Conservation (phyloP, 2,888 invertebrate genomes). For the Pomacea canaliculata region DNA sequence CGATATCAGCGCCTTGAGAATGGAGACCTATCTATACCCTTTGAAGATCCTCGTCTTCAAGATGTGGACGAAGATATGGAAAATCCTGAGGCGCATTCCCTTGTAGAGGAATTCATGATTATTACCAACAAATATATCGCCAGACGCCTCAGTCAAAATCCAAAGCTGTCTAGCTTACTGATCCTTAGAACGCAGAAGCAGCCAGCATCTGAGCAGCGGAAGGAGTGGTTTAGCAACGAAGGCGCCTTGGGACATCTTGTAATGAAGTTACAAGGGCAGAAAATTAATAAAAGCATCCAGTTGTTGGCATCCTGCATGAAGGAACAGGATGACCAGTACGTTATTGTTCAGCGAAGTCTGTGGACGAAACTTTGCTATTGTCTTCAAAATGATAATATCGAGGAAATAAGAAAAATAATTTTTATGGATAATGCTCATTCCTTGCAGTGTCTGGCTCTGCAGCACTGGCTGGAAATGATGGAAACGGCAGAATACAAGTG, state of each 20-base stretch:
- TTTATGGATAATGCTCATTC: slow-evolving; percentile 40
- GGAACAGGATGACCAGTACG: background rate
- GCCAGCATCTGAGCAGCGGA: slow-evolving; percentile 1
- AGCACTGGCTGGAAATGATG: slow-evolving; percentile 40
- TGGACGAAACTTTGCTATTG: slow-evolving; percentile 31
- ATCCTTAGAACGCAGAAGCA: slow-evolving; percentile 4
- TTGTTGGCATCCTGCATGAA: background rate
- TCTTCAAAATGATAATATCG: slow-evolving; percentile 16
- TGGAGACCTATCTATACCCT: slow-evolving; percentile 28
- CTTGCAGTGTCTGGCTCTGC: slow-evolving; percentile 33
- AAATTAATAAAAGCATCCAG: slow-evolving; percentile 9
- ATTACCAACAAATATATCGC: slow-evolving; percentile 37
- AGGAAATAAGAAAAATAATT: slow-evolving; percentile 25
- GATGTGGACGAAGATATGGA: slow-evolving; percentile 1
- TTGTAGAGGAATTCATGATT: slow-evolving; percentile 43
- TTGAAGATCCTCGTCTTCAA: slow-evolving; percentile 25
- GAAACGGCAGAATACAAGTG: slow-evolving; percentile 39
- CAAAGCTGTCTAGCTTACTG: slow-evolving; percentile 2
- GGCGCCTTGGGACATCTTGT: slow-evolving; percentile 25
- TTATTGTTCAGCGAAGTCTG: slow-evolving; percentile 32
- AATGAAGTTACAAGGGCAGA: slow-evolving; percentile 32
- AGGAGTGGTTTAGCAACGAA: slow-evolving; percentile 7
- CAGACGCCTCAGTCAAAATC: slow-evolving; percentile 12
- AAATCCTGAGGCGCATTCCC: slow-evolving; percentile 31
- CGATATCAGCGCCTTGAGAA: slow-evolving; percentile 28